phyloP scores from a whole-genome alignment of 2,797 vertebrate genomes.

The Decapterus maruadsi region DNA sequence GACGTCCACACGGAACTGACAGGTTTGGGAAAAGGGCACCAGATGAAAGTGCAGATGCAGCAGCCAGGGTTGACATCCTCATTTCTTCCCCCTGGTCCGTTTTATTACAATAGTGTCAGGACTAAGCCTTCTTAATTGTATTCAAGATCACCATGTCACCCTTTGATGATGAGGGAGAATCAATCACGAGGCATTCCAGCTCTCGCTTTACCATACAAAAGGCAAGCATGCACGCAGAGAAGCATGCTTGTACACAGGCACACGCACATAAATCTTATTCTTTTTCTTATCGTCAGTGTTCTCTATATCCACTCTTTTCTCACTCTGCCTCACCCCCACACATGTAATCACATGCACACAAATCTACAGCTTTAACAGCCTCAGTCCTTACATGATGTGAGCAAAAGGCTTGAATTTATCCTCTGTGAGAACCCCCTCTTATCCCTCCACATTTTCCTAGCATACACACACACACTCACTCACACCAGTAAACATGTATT shows the following conservation, averaged over 20 bases:
- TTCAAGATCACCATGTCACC: slow-evolving; percentile 73
- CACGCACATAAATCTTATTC: slow-evolving; percentile 14
- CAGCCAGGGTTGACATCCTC: slow-evolving; percentile 64
- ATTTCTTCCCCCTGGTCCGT: slow-evolving; percentile 72
- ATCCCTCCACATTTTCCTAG: slow-evolving; percentile 6
- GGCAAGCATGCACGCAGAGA: not conserved
- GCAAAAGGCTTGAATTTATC: slow-evolving; percentile 53
- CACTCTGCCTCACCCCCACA: slow-evolving; percentile 22
- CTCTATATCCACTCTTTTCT: slow-evolving; percentile 16
- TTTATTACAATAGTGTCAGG: slow-evolving; percentile 76
- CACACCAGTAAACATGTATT: slow-evolving; percentile 39
- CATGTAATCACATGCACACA: slow-evolving; percentile 22
- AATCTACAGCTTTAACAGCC: slow-evolving; percentile 17
- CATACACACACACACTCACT: slow-evolving; percentile 1
- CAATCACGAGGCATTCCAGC: slow-evolving; percentile 57
- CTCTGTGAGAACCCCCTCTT: not conserved
- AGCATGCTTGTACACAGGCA: not conserved
- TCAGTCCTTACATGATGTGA: slow-evolving; percentile 35
- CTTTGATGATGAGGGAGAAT: slow-evolving; percentile 74
- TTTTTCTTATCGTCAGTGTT: slow-evolving; percentile 34
- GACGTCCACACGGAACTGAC: slow-evolving; percentile 58
- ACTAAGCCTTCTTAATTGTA: slow-evolving; percentile 74
- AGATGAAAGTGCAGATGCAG: slow-evolving; percentile 80
- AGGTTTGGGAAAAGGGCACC: slow-evolving; percentile 63
- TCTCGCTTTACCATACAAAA: slow-evolving; percentile 22